Base-by-base conservation (phyloP, 2,888 invertebrate species). In the Mythimna ferrago region DNA sequence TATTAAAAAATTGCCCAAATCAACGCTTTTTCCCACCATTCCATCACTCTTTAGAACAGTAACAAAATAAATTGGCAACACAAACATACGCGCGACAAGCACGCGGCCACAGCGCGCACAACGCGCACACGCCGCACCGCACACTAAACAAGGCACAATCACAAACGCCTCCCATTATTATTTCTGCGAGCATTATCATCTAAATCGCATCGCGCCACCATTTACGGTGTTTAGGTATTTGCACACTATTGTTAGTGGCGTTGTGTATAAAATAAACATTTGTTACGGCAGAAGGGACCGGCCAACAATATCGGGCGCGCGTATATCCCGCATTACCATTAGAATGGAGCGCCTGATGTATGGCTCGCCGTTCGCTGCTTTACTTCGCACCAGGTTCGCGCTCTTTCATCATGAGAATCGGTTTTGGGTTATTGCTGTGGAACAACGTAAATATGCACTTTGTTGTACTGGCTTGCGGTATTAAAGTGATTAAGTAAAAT, bases 181-280 rank as follows among this genome's bases (percentile, higher is more conserved):
- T 95, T 94, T 94, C 93, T 92, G 89, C 79, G 87, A 85, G 94
- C 94, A 96, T 96, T 96, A 96, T 94, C 95, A 95, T 96, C 96
- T 96, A 95, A 96, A 96, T 96, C 96, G 95, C 94, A 95, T 95
- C 93, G 92, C 93, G 91, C 90, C 91, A 87, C 93, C 95, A 93
- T 94, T 94, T 93, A 94, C 92, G 93, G 91, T 94, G 96, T 95
- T 95, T 95, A 96, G 96, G 96, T 96, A 94, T 96, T 96, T 96
- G 94, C 95, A 91, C 93, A 96, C 96, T 96, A 96, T 96, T 96
- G 96, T 96, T 95, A 96, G 95, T 95, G 95, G 94, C 95, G 94
- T 92, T 95, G 96, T 95, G 96, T 96, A 96, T 96, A 96, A 96
- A 96, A 96, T 96, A 95, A 96, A 96, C 96, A 96, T 96, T 96